Evolutionary conservation across 1,140 invertebrate species (phyloP), one percentile per base, ranked within the genome.

Genomic region (Brachionus rotundiformis): DNA sequence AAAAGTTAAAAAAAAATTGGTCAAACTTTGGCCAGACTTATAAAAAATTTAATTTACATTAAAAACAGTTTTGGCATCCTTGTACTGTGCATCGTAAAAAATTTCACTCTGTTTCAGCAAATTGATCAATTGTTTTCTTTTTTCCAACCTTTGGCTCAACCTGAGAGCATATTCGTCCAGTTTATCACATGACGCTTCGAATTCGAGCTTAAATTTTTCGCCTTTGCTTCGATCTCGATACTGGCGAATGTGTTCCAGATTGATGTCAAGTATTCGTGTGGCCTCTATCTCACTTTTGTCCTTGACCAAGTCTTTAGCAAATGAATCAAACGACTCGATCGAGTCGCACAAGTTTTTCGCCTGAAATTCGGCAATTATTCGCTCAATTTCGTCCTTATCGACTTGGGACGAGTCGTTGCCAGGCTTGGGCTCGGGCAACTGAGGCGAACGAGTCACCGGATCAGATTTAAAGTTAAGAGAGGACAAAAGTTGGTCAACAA

Each of bases 11-110:
- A n/a, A n/a, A n/a, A n/a, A n/a, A n/a, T n/a, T n/a, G n/a, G n/a
- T n/a, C n/a, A n/a, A n/a, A n/a, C n/a, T n/a, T n/a, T n/a, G n/a
- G n/a, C n/a, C n/a, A 5, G 0, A 47, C 3, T 16, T 16, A 49
- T 16, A 54, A 4, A 54, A 63, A 63, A n/a, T 29, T 7, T 13
- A 13, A 68, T 16, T 68, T 68, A 68, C 63, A 90, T 94, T 94
- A 47, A 92, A 93, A 29, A 96, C 94, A 84, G 95, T 92, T 90
- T 94, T 96, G 2, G 95, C 94, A 90, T 96, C 94, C 29, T 92
- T 92, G 73, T 92, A 90, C 87, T 96, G 94, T 16, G 92, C 93
- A 79, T 94, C 93, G 87, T 96, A 95, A 88, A 94, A 96, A 76
- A 92, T 91, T 84, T 94, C 92, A 19, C 93, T 92, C 68, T 93